Conservation (phyloP, 1,140 invertebrate genomes). For the Pentalonia nigronervosa region DNA sequence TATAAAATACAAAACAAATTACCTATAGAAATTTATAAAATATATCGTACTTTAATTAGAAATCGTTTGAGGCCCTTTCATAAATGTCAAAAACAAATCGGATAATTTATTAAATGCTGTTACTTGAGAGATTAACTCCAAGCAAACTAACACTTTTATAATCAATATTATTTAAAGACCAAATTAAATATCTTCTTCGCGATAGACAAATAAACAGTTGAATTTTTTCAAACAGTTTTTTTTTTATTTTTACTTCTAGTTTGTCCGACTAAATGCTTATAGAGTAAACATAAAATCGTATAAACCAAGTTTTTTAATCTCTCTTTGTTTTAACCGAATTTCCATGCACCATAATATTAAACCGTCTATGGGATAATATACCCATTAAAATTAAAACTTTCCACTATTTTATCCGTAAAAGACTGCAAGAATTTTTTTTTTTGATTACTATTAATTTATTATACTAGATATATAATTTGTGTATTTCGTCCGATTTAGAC, state of each 20-base stretch:
- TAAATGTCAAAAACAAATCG: neutral
- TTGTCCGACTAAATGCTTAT: neutral
- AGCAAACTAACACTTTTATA: neutral
- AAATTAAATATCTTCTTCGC: neutral
- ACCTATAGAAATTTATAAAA: neutral
- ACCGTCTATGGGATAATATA: neutral
- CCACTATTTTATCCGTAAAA: neutral
- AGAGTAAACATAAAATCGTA: neutral
- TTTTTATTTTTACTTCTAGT: neutral
- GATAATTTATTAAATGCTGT: neutral
- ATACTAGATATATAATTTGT: neutral
- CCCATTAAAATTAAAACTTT: neutral
- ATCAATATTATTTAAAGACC: neutral
- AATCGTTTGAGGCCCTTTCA: neutral
- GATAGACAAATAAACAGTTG: neutral
- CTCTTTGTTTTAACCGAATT: neutral
- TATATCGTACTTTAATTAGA: neutral
- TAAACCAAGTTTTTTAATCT: neutral
- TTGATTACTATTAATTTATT: too few species aligned
- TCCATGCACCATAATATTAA: neutral
- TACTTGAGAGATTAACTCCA: neutral
- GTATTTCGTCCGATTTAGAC: conserved; percentile 64
- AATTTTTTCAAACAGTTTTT: neutral
- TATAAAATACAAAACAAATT: neutral
- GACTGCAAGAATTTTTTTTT: neutral